Conservation (phyloP, 2,797 vertebrate species). For the Apogon talboti region DNA sequence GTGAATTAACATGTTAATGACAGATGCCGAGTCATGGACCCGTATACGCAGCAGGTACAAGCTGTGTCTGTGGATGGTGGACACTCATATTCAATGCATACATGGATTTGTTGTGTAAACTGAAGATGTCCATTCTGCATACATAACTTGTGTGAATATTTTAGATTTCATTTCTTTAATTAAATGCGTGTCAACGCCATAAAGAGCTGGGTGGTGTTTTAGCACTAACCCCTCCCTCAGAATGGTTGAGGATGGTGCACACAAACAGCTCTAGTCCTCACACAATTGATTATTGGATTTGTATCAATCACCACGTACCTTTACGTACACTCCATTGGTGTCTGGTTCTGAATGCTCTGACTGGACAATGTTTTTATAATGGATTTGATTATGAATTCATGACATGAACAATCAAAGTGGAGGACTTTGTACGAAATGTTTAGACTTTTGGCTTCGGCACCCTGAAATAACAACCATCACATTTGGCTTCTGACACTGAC, state of each 20-base stretch:
- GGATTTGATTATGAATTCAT: slow-evolving; percentile 22
- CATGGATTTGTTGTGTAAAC: not conserved
- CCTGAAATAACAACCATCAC: slow-evolving; percentile 35
- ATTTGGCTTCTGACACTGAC: slow-evolving; percentile 53
- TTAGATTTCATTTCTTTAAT: slow-evolving; percentile 16
- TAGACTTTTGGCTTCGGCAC: slow-evolving; percentile 20
- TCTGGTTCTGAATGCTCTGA: slow-evolving; percentile 28
- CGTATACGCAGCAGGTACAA: too few relatives aligned
- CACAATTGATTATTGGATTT: slow-evolving; percentile 67
- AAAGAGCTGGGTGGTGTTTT: not conserved
- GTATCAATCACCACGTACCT: slow-evolving; percentile 57
- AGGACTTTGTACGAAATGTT: slow-evolving; percentile 21
- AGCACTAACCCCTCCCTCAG: slow-evolving; percentile 2
- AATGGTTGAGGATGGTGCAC: slow-evolving; percentile 58
- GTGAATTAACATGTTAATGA: slow-evolving; percentile 34
- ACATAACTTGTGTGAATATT: slow-evolving; percentile 7
- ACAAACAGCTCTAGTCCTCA: slow-evolving; percentile 54
- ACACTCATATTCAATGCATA: slow-evolving; percentile 3
- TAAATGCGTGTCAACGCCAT: not conserved
- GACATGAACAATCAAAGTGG: slow-evolving; percentile 7
- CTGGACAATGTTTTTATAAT: slow-evolving; percentile 22
- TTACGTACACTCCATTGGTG: slow-evolving; percentile 25
- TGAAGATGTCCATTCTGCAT: slow-evolving; percentile 18
- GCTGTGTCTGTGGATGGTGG: not conserved
- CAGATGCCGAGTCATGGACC: slow-evolving; percentile 3